Percentiles rank a stretch among this genome's conserved stretches.
Evolutionary conservation across 1,140 invertebrate species (phyloP).

Genomic region (Gonatopus flavifemur): DNA sequence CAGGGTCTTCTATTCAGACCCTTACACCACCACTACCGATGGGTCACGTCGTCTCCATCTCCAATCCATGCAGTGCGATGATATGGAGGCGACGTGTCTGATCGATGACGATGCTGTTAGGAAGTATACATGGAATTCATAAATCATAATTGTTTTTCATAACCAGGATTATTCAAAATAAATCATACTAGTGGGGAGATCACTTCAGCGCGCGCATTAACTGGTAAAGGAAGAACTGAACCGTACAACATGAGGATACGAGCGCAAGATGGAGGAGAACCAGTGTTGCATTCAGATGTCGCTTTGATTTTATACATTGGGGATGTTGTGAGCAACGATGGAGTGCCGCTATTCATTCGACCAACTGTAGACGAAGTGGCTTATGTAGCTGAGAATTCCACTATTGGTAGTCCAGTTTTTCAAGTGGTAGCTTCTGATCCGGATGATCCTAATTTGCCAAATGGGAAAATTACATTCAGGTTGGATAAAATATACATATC

Average conservation of each 20-base stretch:
- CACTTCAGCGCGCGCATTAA: constrained; percentile 64
- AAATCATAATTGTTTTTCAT: not conserved
- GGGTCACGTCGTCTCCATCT: no score
- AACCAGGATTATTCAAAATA: constrained; percentile 61
- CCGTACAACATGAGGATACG: constrained; percentile 71
- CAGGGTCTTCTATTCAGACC: no score
- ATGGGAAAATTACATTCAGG: constrained; percentile 73
- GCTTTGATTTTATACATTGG: constrained; percentile 72
- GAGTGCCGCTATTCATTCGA: constrained; percentile 74
- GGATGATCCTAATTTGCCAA: constrained; percentile 73
- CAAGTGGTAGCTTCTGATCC: constrained; percentile 79
- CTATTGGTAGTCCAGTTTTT: constrained; percentile 73
- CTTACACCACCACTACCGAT: no score
- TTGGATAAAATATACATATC: no score
- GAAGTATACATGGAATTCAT: not conserved
- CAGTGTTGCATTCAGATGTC: constrained; percentile 65
- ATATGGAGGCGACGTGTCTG: constrained; percentile 12
- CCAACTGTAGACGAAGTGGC: constrained; percentile 72
- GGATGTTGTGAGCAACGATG: constrained; percentile 82
- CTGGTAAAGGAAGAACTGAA: constrained; percentile 75
- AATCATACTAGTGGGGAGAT: constrained; percentile 71
- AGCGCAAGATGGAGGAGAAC: constrained; percentile 72
- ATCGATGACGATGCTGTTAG: not conserved
- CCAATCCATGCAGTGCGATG: no score
- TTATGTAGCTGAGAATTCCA: constrained; percentile 74